Evolutionary conservation across 1,140 invertebrate genomes (phyloP).

Genomic region (Neelides sp.): DNA sequence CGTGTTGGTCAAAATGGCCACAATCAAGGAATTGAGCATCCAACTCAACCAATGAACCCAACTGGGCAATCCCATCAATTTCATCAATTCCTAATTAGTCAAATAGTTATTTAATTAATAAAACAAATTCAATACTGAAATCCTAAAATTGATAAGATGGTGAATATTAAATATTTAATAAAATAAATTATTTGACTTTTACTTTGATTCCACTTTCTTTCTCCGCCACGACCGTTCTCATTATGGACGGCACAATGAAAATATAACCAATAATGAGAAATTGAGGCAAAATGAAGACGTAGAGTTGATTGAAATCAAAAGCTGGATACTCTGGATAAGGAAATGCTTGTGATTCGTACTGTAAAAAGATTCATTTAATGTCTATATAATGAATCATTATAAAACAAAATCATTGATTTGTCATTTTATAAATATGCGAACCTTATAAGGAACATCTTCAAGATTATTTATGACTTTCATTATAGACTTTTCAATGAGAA

Average conservation of each 20-base stretch:
- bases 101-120: not conserved
- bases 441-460: not conserved
- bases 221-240: slow-evolving; percentile 16
- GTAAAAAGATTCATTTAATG: not conserved
- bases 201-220: slow-evolving; percentile 25
- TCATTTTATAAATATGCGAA: not conserved
- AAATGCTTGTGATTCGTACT: slow-evolving; percentile 14
- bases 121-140: too few relatives aligned
- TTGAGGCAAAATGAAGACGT: slow-evolving; percentile 6
- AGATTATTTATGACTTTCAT: not conserved
- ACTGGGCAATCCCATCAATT: slow-evolving; percentile 18
- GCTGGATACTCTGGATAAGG: slow-evolving; percentile 14
- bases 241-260: slow-evolving; percentile 19
- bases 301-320: slow-evolving; percentile 13
- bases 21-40: slow-evolving; percentile 22
- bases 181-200: too few relatives aligned
- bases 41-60: slow-evolving; percentile 25
- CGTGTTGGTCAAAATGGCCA: slow-evolving; percentile 13
- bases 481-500: slow-evolving; percentile 4
- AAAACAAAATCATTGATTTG: not conserved
- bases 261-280: slow-evolving; percentile 16
- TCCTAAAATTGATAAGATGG: too few relatives aligned
- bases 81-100: slow-evolving; percentile 16
- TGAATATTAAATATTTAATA: too few relatives aligned
- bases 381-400: not conserved